These are phyloP conservation scores for Diadema setosum DNA, from an alignment of 35 echinoderm and acorn worm species.

Conservation along the genomic window DNA sequence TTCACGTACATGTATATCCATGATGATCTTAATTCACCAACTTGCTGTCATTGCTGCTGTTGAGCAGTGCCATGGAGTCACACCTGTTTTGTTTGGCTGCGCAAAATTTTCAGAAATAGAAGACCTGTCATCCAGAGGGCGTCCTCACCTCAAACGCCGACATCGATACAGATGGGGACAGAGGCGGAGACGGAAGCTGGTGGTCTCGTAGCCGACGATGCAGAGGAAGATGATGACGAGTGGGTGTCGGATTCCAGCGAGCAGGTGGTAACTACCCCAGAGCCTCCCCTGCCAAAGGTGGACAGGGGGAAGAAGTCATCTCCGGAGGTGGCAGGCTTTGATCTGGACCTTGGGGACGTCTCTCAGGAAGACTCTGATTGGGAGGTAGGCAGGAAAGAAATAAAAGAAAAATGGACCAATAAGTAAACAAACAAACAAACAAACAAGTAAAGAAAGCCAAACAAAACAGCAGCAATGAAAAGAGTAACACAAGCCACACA, in stretches of 20 bases:
- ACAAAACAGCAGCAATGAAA: no score
- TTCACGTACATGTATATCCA: no score
- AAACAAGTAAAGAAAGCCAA: no score
- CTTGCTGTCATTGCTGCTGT: no score
- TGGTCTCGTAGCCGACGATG: neutral
- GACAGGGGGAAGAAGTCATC: neutral
- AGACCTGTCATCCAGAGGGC: neutral
- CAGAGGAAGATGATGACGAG: neutral
- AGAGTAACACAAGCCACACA: no score
- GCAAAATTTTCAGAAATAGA: slow-evolving; percentile 44
- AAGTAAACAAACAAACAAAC: no score
- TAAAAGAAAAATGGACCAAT: no score
- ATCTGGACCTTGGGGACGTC: slow-evolving; percentile 87
- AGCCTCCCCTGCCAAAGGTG: neutral
- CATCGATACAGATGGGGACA: neutral
- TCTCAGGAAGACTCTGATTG: slow-evolving; percentile 83
- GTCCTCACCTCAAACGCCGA: neutral
- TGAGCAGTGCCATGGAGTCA: no score
- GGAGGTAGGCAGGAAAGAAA: slow-evolving; percentile 86
- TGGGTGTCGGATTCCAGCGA: slow-evolving; percentile 13
- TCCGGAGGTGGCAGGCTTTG: slow-evolving; percentile 33
- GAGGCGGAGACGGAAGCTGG: neutral
- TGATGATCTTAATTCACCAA: no score
- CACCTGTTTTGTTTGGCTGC: no score
- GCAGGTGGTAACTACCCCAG: neutral